Evolutionary conservation across 2,888 invertebrate genomes (phyloP).

Genomic region (Embidobia sp.): DNA sequence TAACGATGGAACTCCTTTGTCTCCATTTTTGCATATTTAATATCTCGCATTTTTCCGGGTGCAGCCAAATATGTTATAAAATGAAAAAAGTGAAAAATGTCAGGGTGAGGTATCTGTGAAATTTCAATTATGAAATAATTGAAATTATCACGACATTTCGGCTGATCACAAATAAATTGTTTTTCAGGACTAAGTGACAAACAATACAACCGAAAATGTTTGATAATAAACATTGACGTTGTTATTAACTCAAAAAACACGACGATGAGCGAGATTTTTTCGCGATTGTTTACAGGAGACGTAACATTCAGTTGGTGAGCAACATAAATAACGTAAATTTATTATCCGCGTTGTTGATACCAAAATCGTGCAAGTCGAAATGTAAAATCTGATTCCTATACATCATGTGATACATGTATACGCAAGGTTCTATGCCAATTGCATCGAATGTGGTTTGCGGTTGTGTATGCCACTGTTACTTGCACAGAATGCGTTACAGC

Average conservation of each 20-base stretch:
- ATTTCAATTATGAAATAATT: neutral
- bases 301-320: conserved; percentile 2
- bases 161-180: no score
- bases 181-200: no score
- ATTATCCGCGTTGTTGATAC: conserved; percentile 44
- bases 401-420: conserved; percentile 63
- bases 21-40: conserved; percentile 21
- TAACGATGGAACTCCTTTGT: conserved; percentile 15
- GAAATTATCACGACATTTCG: no score
- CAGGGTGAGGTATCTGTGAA: neutral
- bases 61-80: neutral
- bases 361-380: conserved; percentile 62
- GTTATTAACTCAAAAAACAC: conserved; percentile 17
- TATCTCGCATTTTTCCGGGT: neutral
- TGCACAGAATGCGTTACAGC: conserved; percentile 61
- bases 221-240: conserved; percentile 4
- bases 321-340: conserved; percentile 51
- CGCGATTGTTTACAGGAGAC: conserved; percentile 20
- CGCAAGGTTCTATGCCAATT: conserved; percentile 64
- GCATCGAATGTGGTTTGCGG: conserved; percentile 69
- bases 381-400: conserved; percentile 69
- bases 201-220: no score
- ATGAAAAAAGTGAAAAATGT: no score
- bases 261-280: conserved; percentile 21
- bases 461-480: conserved; percentile 63